Evolutionary conservation across 2,797 vertebrate genomes (phyloP).

Genomic region (Bradypodion pumilum): DNA sequence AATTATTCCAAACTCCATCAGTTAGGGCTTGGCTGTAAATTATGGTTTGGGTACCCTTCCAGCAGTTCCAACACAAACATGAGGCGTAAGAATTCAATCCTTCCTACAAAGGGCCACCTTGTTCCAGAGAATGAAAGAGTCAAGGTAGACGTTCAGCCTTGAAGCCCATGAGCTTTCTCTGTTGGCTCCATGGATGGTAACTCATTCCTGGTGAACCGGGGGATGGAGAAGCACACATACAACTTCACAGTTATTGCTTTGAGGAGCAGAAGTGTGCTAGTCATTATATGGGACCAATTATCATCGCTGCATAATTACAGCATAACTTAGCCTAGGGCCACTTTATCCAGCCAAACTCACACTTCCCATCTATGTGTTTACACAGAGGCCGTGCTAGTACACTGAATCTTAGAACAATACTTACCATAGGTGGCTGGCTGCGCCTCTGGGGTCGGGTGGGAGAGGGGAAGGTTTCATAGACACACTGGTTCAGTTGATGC

Average conservation of each 20-base stretch:
- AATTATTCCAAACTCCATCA: slow-evolving; percentile 54
- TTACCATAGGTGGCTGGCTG: neutral
- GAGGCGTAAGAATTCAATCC: slow-evolving; percentile 31
- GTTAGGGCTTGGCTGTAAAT: slow-evolving; percentile 48
- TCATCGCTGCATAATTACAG: slow-evolving; percentile 7
- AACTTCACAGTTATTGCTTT: neutral
- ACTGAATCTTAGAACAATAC: neutral
- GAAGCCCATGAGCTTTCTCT: slow-evolving; percentile 49
- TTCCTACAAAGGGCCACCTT: slow-evolving; percentile 15
- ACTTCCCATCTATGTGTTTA: neutral
- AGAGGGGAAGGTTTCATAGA: no score
- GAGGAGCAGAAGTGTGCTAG: neutral
- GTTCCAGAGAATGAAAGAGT: slow-evolving; percentile 31
- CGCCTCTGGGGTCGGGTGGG: neutral
- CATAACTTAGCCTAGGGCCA: neutral
- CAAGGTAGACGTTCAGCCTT: slow-evolving; percentile 1
- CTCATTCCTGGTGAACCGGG: slow-evolving; percentile 45
- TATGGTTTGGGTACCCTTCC: slow-evolving; percentile 41
- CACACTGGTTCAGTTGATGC: neutral
- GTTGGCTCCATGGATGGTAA: slow-evolving; percentile 38
- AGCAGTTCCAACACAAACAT: slow-evolving; percentile 60
- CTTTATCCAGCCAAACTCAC: neutral
- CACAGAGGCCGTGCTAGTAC: neutral
- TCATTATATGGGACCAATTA: slow-evolving; percentile 27
- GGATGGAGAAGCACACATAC: slow-evolving; percentile 32